These are phyloP conservation scores for Siniperca obscura DNA, from an alignment of 2,797 vertebrate species.

Conservation along the genomic window DNA sequence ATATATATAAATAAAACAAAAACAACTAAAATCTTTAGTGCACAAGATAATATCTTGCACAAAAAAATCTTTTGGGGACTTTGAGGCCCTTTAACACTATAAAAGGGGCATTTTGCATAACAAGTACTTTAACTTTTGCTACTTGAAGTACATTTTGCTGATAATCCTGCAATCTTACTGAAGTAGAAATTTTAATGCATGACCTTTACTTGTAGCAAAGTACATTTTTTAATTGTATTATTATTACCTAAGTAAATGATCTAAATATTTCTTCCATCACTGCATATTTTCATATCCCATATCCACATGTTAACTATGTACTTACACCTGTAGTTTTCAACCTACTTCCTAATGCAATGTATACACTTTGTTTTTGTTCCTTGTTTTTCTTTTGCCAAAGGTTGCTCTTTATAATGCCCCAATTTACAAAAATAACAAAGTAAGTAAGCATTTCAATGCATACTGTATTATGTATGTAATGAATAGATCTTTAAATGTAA, in stretches of 20 bases:
- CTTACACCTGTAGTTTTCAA: background rate
- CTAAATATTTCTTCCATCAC: background rate
- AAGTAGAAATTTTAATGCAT: background rate
- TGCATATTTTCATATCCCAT: background rate
- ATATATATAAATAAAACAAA: too few species aligned
- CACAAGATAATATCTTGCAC: too few species aligned
- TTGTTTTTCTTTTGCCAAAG: background rate
- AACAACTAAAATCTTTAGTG: too few species aligned
- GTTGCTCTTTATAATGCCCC: background rate
- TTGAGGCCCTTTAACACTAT: too few species aligned
- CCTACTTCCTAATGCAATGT: background rate
- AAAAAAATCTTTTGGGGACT: too few species aligned
- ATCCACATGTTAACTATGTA: background rate
- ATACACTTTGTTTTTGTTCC: background rate
- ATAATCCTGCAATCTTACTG: background rate
- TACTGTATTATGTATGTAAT: background rate
- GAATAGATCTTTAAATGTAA: background rate
- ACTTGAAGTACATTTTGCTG: background rate
- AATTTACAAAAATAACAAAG: background rate
- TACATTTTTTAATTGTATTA: too few species aligned
- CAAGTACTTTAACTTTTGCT: too few species aligned
- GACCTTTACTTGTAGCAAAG: too few species aligned
- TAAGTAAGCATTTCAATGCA: background rate
- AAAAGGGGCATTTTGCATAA: too few species aligned
- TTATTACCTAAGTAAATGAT: background rate